These are phyloP conservation scores for Amphipoea lucens DNA, from an alignment of 2,888 invertebrate genomes.

Conservation along the genomic window DNA sequence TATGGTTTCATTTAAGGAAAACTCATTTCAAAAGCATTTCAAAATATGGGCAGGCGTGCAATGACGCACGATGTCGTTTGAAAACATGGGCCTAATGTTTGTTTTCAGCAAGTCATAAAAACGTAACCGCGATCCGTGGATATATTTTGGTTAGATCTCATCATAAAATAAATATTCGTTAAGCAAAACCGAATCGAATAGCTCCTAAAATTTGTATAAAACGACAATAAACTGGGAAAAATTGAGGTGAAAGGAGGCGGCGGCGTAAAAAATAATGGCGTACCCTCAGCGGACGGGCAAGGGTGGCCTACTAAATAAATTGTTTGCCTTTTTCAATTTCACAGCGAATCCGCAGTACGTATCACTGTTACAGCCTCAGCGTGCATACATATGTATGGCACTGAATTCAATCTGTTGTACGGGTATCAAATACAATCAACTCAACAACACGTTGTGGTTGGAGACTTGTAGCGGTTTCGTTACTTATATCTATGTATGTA, in stretches of 20 bases:
- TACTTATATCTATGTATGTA: not conserved
- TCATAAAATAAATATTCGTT: conserved; percentile 72
- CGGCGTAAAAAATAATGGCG: conserved; percentile 87
- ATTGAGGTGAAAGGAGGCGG: conserved; percentile 84
- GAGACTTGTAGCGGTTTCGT: conserved; percentile 31
- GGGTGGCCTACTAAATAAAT: conserved; percentile 85
- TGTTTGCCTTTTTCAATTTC: conserved; percentile 87
- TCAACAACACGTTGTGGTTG: conserved; percentile 47
- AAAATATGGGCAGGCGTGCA: conserved; percentile 23
- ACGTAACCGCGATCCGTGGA: conserved; percentile 37
- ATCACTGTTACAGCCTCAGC: conserved; percentile 55
- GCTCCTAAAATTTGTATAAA: conserved; percentile 85
- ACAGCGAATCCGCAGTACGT: conserved; percentile 67
- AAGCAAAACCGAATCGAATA: conserved; percentile 73
- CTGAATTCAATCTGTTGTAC: conserved; percentile 56
- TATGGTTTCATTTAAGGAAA: conserved; percentile 29
- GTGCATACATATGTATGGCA: conserved; percentile 56
- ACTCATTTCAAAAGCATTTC: conserved; percentile 26
- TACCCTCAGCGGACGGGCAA: conserved; percentile 77
- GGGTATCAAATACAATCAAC: conserved; percentile 60
- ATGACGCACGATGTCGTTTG: conserved; percentile 29
- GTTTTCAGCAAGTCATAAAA: conserved; percentile 47
- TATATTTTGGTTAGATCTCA: conserved; percentile 58
- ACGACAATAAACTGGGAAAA: conserved; percentile 83
- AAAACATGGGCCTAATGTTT: conserved; percentile 37